Conservation (phyloP, 1,140 invertebrate genomes). For the Drosophila willistoni region DNA sequence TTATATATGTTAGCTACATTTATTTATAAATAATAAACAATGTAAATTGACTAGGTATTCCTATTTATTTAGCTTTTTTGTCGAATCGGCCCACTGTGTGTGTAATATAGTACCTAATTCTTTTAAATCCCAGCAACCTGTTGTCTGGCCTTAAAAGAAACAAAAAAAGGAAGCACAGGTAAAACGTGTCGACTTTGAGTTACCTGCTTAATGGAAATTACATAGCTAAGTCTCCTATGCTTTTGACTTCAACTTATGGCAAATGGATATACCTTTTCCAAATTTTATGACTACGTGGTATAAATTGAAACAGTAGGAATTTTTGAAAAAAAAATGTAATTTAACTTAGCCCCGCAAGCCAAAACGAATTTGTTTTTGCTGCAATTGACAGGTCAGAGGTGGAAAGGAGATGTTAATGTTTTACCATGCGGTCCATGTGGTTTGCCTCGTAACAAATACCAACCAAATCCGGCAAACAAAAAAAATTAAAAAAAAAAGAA, state of each 20-base stretch:
- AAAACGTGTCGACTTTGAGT: neutral
- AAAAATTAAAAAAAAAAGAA: neutral
- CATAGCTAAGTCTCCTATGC: too few species aligned
- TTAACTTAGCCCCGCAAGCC: conserved; percentile 59
- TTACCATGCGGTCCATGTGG: conserved; percentile 47
- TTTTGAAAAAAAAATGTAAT: conserved; percentile 65
- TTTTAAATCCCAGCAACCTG: conserved; percentile 71
- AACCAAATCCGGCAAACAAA: conserved; percentile 3
- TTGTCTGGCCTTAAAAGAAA: conserved; percentile 43
- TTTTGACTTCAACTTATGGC: neutral
- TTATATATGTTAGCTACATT: too few species aligned
- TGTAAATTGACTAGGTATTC: too few species aligned
- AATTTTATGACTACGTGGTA: neutral
- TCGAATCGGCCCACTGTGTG: neutral
- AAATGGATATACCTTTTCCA: neutral
- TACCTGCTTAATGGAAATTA: neutral
- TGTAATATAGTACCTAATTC: conserved; percentile 53
- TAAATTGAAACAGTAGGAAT: conserved; percentile 39
- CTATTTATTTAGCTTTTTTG: neutral
- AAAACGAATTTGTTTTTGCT: conserved; percentile 50
- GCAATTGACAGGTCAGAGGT: conserved; percentile 53
- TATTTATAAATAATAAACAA: too few species aligned
- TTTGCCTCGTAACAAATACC: conserved; percentile 4
- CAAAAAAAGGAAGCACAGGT: conserved; percentile 17
- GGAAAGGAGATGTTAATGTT: conserved; percentile 10